Conservation (phyloP, 2,888 invertebrate species). For the Baccha elongata region DNA sequence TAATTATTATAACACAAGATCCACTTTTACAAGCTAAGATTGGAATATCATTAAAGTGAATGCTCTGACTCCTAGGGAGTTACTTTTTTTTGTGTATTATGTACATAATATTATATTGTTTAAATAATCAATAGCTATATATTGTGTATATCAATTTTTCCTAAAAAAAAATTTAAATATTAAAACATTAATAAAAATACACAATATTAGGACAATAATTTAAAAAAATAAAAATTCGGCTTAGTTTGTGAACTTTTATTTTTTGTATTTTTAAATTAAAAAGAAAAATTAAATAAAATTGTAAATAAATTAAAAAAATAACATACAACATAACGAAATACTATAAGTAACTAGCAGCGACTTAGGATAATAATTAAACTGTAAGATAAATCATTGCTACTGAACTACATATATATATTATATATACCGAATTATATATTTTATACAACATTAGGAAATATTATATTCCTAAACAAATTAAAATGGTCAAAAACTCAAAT, state of each 20-base stretch:
- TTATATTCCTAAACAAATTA: constrained; percentile 39
- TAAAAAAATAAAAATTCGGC: constrained; percentile 15
- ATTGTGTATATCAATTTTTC: constrained; percentile 10
- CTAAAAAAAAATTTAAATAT: not conserved
- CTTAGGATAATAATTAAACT: constrained; percentile 57
- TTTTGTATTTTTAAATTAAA: constrained; percentile 1
- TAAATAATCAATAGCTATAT: not conserved
- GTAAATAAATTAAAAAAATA: constrained; percentile 20
- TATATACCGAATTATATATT: constrained; percentile 35
- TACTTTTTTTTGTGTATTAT: constrained; percentile 21
- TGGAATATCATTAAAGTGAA: constrained; percentile 24
- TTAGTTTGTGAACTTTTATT: constrained; percentile 14
- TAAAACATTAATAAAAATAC: not conserved
- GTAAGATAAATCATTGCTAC: constrained; percentile 42
- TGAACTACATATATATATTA: constrained; percentile 27
- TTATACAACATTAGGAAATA: constrained; percentile 35
- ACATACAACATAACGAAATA: not conserved
- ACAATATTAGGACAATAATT: constrained; percentile 60
- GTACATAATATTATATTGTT: not conserved
- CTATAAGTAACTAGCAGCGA: constrained; percentile 50
- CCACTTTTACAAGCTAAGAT: not conserved
- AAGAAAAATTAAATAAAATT: not conserved
- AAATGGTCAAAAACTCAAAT: constrained; percentile 16
- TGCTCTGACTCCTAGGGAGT: constrained; percentile 32
- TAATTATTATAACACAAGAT: too few relatives aligned